A percentile compares a stretch with the other conserved stretches of the same genome.
Conservation (phyloP, 1,140 invertebrate genomes). For the Bombus haemorrhoidalis region DNA sequence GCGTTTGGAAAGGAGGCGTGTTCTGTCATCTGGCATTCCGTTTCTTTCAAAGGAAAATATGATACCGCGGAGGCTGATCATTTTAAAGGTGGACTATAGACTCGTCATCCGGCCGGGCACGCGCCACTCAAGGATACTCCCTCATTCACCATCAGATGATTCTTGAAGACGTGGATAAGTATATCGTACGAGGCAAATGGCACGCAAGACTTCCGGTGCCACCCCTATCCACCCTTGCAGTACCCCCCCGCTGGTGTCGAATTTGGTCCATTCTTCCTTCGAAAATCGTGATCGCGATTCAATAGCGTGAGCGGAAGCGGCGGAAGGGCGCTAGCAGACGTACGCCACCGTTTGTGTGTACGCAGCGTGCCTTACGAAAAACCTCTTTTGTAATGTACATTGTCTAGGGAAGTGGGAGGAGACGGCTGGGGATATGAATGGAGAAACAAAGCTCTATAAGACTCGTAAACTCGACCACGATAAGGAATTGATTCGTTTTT, state of each 20-base stretch:
- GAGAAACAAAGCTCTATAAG: background rate
- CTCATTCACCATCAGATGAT: conserved; percentile 75
- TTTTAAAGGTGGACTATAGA: conserved; percentile 25
- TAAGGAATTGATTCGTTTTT: background rate
- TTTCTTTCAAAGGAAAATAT: conserved; percentile 26
- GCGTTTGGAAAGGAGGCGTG: background rate
- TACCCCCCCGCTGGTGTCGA: conserved; percentile 66
- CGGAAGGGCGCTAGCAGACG: conserved; percentile 54
- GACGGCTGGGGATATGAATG: conserved; percentile 3
- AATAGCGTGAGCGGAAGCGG: conserved; percentile 75
- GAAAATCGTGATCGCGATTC: conserved; percentile 70
- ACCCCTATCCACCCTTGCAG: conserved; percentile 53
- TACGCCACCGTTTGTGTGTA: conserved; percentile 35
- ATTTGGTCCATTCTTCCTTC: conserved; percentile 73
- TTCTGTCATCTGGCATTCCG: background rate
- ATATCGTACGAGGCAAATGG: conserved; percentile 77
- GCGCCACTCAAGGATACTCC: conserved; percentile 74
- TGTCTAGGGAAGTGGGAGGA: conserved; percentile 64
- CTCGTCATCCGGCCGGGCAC: conserved; percentile 70
- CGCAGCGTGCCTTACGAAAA: conserved; percentile 38
- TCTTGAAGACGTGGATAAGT: conserved; percentile 76
- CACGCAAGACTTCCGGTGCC: conserved; percentile 80
- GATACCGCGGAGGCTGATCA: conserved; percentile 36
- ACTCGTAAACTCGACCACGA: background rate
- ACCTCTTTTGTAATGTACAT: conserved; percentile 69